Conservation (phyloP, 2,797 vertebrate genomes). For the Arnoldichthys spilopterus region DNA sequence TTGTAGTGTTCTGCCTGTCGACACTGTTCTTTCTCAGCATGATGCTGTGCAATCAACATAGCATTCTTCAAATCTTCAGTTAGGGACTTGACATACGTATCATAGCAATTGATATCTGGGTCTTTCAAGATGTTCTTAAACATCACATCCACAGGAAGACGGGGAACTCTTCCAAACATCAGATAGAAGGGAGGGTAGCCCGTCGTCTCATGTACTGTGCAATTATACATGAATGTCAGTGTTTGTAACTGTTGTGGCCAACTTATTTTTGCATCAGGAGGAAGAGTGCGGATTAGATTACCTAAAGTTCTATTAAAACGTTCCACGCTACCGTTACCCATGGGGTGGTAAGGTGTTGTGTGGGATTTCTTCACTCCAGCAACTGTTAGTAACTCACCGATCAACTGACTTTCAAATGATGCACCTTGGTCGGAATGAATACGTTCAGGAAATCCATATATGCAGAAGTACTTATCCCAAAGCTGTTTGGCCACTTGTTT, state of each 20-base stretch:
- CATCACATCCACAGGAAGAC: conserved; percentile 28
- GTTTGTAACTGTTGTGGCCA: background rate
- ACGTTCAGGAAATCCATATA: background rate
- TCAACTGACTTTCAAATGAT: background rate
- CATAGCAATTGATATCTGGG: conserved; percentile 5
- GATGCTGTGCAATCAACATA: too few relatives aligned
- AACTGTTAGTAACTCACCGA: background rate
- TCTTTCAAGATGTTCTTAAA: conserved; percentile 23
- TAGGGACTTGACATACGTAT: conserved; percentile 18
- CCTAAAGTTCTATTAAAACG: background rate
- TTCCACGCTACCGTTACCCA: background rate
- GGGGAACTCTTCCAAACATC: background rate
- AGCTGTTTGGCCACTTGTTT: background rate
- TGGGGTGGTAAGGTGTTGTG: background rate
- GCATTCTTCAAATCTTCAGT: conserved; percentile 28
- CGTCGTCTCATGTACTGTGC: conserved; percentile 3
- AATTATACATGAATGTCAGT: conserved; percentile 6
- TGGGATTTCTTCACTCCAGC: background rate
- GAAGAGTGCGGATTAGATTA: background rate
- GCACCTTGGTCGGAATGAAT: background rate
- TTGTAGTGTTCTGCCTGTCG: conserved; percentile 47
- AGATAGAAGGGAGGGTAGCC: background rate
- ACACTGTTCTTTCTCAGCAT: conserved; percentile 40
- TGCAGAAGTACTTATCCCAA: background rate
- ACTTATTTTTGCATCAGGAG: conserved; percentile 4